A percentile compares a stretch with the other conserved stretches of the same genome.
Conservation (phyloP, 2,888 invertebrate genomes). For the Mesorhabditis belari region DNA sequence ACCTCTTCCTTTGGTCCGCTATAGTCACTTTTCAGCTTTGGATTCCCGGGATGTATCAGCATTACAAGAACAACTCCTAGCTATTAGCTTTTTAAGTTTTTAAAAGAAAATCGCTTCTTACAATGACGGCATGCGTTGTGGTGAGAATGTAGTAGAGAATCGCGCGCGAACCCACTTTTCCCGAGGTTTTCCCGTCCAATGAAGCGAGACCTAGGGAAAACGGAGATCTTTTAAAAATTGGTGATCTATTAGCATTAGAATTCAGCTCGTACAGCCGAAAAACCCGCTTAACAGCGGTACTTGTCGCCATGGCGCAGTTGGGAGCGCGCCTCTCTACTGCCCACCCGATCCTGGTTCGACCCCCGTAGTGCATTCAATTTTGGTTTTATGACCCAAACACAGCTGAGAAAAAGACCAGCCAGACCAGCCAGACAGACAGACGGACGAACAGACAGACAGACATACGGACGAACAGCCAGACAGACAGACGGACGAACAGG, state of each 20-base stretch:
- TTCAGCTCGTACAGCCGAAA: background rate
- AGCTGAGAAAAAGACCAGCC: too few species aligned
- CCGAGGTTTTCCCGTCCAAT: conserved; percentile 64
- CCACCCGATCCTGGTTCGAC: background rate
- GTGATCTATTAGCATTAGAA: conserved; percentile 2
- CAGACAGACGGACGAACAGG: too few species aligned
- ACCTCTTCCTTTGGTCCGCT: conserved; percentile 1
- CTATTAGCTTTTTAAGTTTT: conserved; percentile 14
- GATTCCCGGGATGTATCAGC: conserved; percentile 64
- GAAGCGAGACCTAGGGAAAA: conserved; percentile 61
- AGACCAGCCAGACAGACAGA: too few species aligned
- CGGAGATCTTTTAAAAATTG: background rate
- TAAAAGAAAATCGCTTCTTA: conserved; percentile 32
- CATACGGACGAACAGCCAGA: too few species aligned
- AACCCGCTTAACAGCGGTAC: background rate
- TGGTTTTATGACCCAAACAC: too few species aligned
- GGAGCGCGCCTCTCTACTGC: background rate
- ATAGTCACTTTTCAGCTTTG: conserved; percentile 50
- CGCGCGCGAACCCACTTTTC: conserved; percentile 64
- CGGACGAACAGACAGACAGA: too few species aligned
- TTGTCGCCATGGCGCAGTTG: too few species aligned
- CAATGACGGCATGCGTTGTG: conserved; percentile 63
- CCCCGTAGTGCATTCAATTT: background rate
- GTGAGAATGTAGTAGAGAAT: conserved; percentile 64
- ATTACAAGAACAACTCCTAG: conserved; percentile 63